Percentiles rank a stretch among this genome's conserved stretches.
These are phyloP conservation scores for Notarius lentiginosus DNA, from an alignment of 2,113 vertebrate species.

Conservation along the genomic window DNA sequence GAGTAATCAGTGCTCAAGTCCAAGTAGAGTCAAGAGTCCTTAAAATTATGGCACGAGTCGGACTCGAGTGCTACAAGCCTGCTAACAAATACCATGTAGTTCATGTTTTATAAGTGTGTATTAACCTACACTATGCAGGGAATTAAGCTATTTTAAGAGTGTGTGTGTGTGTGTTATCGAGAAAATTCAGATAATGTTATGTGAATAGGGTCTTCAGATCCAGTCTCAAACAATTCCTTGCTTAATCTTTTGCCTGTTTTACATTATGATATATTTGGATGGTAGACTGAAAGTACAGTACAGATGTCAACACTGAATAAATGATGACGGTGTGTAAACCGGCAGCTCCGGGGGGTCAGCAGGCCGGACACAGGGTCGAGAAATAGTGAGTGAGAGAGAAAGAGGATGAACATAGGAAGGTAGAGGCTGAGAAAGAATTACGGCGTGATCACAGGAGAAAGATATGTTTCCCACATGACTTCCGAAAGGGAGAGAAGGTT, in stretches of 20 bases:
- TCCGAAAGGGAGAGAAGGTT: conserved; percentile 20
- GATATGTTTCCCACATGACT: conserved; percentile 51
- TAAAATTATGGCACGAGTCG: too few species aligned
- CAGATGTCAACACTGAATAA: neutral
- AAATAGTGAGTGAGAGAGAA: conserved; percentile 9
- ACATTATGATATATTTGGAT: neutral
- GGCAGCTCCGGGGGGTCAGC: neutral
- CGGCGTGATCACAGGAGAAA: conserved; percentile 30
- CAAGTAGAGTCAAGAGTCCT: too few species aligned
- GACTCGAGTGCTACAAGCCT: too few species aligned
- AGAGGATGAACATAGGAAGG: conserved; percentile 20
- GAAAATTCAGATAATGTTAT: neutral
- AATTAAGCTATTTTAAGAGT: neutral
- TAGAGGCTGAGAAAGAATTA: conserved; percentile 24
- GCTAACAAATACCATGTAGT: neutral
- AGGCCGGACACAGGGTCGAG: neutral
- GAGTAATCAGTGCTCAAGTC: too few species aligned
- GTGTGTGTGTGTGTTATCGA: neutral
- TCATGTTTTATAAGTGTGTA: neutral
- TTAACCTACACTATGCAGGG: neutral
- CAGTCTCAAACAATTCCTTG: neutral
- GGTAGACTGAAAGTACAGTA: neutral
- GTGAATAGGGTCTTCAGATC: neutral
- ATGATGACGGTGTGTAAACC: neutral
- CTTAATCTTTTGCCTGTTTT: neutral